Evolutionary conservation across 2,888 invertebrate species (phyloP).

Genomic region (Drosophila glabriapex): DNA sequence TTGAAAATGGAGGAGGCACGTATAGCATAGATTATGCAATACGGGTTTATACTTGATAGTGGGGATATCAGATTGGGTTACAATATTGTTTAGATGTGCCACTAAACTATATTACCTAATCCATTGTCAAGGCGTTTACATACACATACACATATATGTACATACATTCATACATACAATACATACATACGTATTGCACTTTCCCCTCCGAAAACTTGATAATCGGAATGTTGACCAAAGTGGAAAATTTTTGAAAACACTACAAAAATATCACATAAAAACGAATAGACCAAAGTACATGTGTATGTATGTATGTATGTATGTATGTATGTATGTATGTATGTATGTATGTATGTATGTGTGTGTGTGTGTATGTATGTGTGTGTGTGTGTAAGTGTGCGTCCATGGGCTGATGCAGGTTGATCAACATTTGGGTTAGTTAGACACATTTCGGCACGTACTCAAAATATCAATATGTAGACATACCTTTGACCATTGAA

Average conservation of each 20-base stretch:
- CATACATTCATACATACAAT: not conserved
- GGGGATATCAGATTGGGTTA: not conserved
- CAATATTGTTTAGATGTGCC: not conserved
- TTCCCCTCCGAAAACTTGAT: constrained; percentile 46
- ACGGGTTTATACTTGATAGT: not conserved
- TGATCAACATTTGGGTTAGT: constrained; percentile 45
- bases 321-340: constrained; percentile 21
- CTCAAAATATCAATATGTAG: constrained; percentile 1
- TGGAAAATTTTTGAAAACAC: constrained; percentile 63
- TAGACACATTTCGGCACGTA: constrained; percentile 55
- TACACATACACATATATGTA: constrained; percentile 1
- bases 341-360: constrained; percentile 12
- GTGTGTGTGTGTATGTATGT: constrained; percentile 12
- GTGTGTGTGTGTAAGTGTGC: constrained; percentile 9
- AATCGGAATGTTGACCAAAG: constrained; percentile 59
- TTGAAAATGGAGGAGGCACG: not conserved
- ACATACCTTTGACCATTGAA: constrained; percentile 89
- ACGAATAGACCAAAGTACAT: constrained; percentile 40
- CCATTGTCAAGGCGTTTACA: constrained; percentile 6
- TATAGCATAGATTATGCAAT: not conserved
- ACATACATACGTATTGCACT: constrained; percentile 34
- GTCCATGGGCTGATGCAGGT: constrained; percentile 2
- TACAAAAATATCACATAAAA: constrained; percentile 36
- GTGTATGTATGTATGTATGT: constrained; percentile 6
- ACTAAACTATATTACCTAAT: constrained; percentile 2